A percentile compares a stretch with the other conserved stretches of the same genome.
Conservation (phyloP, 2,888 invertebrate genomes). For the Dynastes maya region DNA sequence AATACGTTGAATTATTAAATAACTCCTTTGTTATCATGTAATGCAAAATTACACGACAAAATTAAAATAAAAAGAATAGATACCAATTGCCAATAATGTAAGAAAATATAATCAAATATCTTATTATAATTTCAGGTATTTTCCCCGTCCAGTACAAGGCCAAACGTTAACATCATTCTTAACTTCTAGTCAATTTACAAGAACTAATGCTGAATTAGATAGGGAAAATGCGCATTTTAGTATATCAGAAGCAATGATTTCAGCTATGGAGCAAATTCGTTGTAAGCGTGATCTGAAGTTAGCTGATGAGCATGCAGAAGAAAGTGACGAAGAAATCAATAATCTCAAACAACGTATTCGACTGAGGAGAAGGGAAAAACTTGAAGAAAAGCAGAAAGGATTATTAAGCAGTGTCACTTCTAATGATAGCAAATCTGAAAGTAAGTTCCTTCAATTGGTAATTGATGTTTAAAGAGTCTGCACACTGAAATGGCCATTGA, state of each 20-base stretch:
- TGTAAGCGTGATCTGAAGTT: constrained; percentile 73
- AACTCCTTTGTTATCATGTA: too few species aligned
- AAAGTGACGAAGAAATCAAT: constrained; percentile 80
- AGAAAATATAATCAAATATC: background rate
- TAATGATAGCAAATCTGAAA: constrained; percentile 71
- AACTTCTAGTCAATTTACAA: constrained; percentile 80
- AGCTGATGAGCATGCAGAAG: constrained; percentile 72
- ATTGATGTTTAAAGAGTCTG: background rate
- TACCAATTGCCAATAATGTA: background rate
- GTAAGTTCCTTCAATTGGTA: constrained; percentile 63
- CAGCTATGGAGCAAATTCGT: constrained; percentile 84
- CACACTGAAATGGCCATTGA: too few species aligned
- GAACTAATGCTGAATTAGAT: constrained; percentile 83
- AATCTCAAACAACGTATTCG: constrained; percentile 77
- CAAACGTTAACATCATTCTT: constrained; percentile 83
- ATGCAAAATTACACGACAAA: too few species aligned
- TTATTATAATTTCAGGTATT: constrained; percentile 64
- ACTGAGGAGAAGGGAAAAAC: constrained; percentile 73
- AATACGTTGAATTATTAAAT: too few species aligned
- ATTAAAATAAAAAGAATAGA: too few species aligned
- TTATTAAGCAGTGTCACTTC: constrained; percentile 60
- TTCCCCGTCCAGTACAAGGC: constrained; percentile 77
- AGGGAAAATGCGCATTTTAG: constrained; percentile 91
- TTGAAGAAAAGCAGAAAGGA: constrained; percentile 69
- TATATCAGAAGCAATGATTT: constrained; percentile 87